A percentile compares a stretch with the other conserved stretches of the same genome.
phyloP scores from a whole-genome alignment of 2,797 vertebrate genomes.

The Chlorospingus flavigularis region DNA sequence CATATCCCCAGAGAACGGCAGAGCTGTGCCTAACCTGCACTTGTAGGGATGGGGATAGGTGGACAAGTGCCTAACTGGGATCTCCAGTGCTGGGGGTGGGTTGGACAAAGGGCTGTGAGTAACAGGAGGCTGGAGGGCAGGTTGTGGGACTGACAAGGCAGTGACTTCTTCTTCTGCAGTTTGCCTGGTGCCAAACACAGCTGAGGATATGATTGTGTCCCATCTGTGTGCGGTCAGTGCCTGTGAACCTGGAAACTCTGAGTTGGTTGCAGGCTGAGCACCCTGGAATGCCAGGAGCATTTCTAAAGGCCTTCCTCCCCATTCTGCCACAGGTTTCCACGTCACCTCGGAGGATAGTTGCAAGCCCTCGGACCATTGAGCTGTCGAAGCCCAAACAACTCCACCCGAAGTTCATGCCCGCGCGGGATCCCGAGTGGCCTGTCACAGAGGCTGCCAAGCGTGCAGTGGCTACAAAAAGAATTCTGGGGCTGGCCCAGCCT shows the following conservation, averaged over 20 bases:
- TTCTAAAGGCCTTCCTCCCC: background rate
- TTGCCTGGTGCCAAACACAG: background rate
- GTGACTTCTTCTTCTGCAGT: background rate
- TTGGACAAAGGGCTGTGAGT: background rate
- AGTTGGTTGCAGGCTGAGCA: background rate
- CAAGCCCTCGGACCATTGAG: slow-evolving; percentile 49
- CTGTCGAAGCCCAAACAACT: slow-evolving; percentile 76
- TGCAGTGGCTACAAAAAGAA: background rate
- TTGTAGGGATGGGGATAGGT: background rate
- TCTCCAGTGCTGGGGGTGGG: background rate
- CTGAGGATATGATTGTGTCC: background rate
- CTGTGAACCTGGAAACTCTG: background rate
- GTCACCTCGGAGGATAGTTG: slow-evolving; percentile 54
- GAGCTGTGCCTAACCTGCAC: background rate
- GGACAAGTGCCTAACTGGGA: background rate
- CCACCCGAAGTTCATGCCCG: slow-evolving; percentile 51
- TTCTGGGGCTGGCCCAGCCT: slow-evolving; percentile 52
- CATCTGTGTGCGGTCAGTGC: background rate
- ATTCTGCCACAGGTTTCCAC: slow-evolving; percentile 68
- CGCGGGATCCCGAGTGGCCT: slow-evolving; percentile 65
- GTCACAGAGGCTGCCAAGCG: slow-evolving; percentile 33
- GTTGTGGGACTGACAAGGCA: background rate
- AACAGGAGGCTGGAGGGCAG: background rate
- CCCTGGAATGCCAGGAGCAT: background rate
- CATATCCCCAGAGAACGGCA: background rate